phyloP scores from a whole-genome alignment of 2,113 vertebrate species.

The Rhinoderma darwinii region DNA sequence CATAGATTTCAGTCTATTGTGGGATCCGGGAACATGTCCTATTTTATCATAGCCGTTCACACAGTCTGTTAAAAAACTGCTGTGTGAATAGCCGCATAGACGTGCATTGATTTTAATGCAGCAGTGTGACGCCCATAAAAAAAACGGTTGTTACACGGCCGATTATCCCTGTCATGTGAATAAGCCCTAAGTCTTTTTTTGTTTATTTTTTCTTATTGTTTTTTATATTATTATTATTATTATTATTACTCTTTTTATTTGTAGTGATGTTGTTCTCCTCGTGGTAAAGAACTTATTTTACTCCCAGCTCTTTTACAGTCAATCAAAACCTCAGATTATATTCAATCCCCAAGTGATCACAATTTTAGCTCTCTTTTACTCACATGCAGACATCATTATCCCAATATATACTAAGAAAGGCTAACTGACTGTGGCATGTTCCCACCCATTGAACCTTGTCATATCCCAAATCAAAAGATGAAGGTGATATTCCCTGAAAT shows the following conservation, averaged over 20 bases:
- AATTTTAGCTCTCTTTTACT: background rate
- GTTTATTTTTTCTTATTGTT: too few species aligned
- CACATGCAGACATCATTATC: slow-evolving; percentile 23
- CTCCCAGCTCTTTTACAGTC: background rate
- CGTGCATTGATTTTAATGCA: too few species aligned
- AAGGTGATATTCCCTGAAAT: slow-evolving; percentile 13
- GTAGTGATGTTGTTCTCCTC: background rate
- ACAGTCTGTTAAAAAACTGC: too few species aligned
- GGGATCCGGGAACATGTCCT: too few species aligned
- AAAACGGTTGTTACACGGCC: too few species aligned
- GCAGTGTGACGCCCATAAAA: too few species aligned
- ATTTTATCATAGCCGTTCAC: too few species aligned
- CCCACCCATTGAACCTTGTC: background rate
- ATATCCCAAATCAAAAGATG: slow-evolving; percentile 1
- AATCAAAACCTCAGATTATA: background rate
- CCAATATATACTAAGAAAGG: background rate
- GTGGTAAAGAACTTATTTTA: background rate
- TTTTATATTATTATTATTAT: too few species aligned
- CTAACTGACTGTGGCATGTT: background rate
- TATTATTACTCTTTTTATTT: background rate
- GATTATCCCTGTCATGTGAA: too few species aligned
- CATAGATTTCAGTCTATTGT: too few species aligned
- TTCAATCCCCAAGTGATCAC: background rate
- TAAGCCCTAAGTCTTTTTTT: too few species aligned
- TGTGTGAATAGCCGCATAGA: too few species aligned